These are phyloP conservation scores for Bergia sp. DNA, from an alignment of 92 coral and sea anemone genomes.

Conservation along the genomic window DNA sequence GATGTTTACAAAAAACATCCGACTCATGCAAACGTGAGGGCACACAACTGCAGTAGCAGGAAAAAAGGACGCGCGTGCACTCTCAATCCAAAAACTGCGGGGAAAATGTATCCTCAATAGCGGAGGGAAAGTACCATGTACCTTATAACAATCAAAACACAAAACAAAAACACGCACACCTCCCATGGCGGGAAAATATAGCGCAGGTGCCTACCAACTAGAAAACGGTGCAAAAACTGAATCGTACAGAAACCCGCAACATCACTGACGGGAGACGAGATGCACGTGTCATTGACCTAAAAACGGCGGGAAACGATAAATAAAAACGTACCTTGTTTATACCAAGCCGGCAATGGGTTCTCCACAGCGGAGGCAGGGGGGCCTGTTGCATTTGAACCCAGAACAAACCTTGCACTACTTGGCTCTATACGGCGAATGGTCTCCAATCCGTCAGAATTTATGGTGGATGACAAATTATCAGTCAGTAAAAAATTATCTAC, in stretches of 20 bases:
- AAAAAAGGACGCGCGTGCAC: no score
- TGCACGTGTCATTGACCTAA: background rate
- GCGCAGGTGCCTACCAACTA: background rate
- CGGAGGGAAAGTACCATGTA: no score
- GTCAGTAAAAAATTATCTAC: background rate
- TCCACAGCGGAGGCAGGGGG: background rate
- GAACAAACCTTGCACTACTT: background rate
- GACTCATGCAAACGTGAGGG: no score
- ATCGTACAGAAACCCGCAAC: background rate
- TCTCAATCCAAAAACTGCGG: no score
- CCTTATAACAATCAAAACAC: no score
- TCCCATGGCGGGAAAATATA: no score
- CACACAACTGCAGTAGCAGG: no score
- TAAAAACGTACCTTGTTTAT: background rate
- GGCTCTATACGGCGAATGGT: background rate
- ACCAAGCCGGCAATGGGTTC: conserved; percentile 10
- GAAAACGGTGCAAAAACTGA: background rate
- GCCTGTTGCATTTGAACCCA: background rate
- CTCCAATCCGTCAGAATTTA: background rate
- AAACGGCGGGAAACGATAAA: background rate
- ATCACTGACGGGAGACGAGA: background rate
- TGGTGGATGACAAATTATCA: background rate
- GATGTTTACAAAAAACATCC: no score
- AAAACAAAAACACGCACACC: no score
- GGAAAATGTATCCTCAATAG: no score